Conservation (phyloP, 92 coral and sea anemone species). For the Palythoa grandiflora region DNA sequence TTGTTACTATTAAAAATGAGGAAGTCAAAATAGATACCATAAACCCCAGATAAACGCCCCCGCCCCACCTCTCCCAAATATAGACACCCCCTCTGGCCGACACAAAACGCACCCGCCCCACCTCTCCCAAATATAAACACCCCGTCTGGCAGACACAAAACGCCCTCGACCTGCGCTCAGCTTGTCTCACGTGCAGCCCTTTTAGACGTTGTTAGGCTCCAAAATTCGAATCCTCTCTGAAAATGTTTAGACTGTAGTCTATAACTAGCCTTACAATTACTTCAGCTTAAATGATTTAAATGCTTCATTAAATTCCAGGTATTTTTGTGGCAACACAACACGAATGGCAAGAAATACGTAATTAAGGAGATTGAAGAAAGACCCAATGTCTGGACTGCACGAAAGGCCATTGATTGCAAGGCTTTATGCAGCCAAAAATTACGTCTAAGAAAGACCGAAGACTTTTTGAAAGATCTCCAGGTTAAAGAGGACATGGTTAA, state of each 20-base stretch:
- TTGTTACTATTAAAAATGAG: no score
- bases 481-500: slow-evolving; percentile 70
- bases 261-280: not conserved
- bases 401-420: slow-evolving; percentile 46
- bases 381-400: slow-evolving; percentile 32
- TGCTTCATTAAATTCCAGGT: slow-evolving; percentile 1
- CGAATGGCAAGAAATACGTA: not conserved
- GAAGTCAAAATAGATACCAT: no score
- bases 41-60: no score
- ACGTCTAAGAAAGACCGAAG: slow-evolving; percentile 67
- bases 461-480: slow-evolving; percentile 69
- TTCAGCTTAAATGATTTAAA: not conserved
- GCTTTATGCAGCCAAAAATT: slow-evolving; percentile 45
- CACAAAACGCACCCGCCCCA: no score
- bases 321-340: slow-evolving; percentile 12
- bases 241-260: not conserved
- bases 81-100: no score
- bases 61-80: no score
- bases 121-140: no score
- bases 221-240: not conserved
- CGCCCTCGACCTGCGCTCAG: not conserved
- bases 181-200: not conserved
- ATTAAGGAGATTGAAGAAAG: slow-evolving; percentile 16
- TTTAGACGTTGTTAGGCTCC: not conserved
- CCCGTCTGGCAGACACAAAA: no score